These are phyloP conservation scores for Leucophenga varia DNA, from an alignment of 1,140 invertebrate species.

Conservation along the genomic window DNA sequence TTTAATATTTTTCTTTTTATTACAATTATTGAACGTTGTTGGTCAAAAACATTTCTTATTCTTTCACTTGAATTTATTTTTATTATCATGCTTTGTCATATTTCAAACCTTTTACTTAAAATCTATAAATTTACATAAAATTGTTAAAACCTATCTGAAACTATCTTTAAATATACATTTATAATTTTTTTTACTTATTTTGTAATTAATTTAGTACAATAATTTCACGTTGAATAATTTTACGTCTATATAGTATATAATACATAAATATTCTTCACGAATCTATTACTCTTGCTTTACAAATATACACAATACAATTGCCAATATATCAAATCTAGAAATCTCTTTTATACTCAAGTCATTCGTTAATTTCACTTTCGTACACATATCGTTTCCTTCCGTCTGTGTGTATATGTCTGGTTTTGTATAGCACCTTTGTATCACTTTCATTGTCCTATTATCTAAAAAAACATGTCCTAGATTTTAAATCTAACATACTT, in stretches of 20 bases:
- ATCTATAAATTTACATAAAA: constrained; percentile 35
- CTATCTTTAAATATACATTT: too few species aligned
- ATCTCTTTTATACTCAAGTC: constrained; percentile 1
- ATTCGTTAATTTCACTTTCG: constrained; percentile 17
- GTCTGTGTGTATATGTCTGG: constrained; percentile 16
- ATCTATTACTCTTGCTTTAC: constrained; percentile 16
- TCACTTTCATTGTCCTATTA: constrained; percentile 45
- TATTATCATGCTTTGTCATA: background rate
- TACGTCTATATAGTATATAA: constrained; percentile 36
- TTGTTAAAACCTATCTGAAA: too few species aligned
- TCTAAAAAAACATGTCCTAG: constrained; percentile 34
- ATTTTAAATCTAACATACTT: constrained; percentile 30
- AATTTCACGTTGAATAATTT: constrained; percentile 46
- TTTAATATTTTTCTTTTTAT: constrained; percentile 24
- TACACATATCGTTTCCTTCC: constrained; percentile 20
- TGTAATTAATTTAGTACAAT: constrained; percentile 33
- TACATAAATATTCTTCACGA: constrained; percentile 15
- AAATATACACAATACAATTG: too few species aligned
- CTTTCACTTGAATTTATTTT: constrained; percentile 13
- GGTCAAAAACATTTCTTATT: constrained; percentile 16
- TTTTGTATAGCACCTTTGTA: constrained; percentile 54
- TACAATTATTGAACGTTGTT: constrained; percentile 26
- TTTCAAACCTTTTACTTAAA: constrained; percentile 1
- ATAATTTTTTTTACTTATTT: constrained; percentile 32
- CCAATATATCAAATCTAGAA: too few species aligned